Evolutionary conservation across 30 jellyfish, hydroid and myxozoan species (phyloP).

Genomic region (Turritopsis dohrnii): DNA sequence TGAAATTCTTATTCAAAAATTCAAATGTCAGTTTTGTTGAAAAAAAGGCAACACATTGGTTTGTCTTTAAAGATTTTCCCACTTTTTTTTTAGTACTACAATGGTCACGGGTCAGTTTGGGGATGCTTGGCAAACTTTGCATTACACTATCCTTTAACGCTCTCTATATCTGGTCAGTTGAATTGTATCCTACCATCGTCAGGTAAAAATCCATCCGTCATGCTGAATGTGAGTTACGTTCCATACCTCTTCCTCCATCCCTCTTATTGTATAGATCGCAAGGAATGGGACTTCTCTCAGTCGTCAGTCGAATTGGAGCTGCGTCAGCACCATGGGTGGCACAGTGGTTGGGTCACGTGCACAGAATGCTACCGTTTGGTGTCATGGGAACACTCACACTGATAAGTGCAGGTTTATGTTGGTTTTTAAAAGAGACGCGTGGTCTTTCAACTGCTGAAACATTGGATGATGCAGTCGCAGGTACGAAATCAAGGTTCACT

Average conservation of each 20-base stretch:
- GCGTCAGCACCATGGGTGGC: conserved; percentile 99
- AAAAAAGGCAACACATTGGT: too few species aligned
- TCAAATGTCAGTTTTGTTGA: too few species aligned
- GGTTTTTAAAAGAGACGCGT: conserved; percentile 68
- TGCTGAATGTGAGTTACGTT: too few species aligned
- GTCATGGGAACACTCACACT: conserved; percentile 81
- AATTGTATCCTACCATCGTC: conserved; percentile 74
- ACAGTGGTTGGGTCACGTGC: conserved; percentile 67
- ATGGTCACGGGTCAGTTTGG: conserved; percentile 88
- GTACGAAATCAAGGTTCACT: too few species aligned
- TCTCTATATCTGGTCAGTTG: conserved; percentile 90
- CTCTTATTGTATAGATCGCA: conserved; percentile 49
- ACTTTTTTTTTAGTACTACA: conserved; percentile 42
- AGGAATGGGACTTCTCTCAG: conserved; percentile 91
- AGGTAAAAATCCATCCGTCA: conserved; percentile 15
- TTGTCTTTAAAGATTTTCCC: neutral
- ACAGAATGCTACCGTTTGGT: conserved; percentile 55
- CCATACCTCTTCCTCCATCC: too few species aligned
- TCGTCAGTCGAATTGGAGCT: conserved; percentile 90
- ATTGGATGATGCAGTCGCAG: conserved; percentile 22
- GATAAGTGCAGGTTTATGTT: conserved; percentile 56
- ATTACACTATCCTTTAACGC: conserved; percentile 72
- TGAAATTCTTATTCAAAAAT: too few species aligned
- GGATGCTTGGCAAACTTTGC: conserved; percentile 91
- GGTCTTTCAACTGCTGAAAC: conserved; percentile 79